Conservation (phyloP, 2,797 vertebrate genomes). For the Phalanger gymnotis region DNA sequence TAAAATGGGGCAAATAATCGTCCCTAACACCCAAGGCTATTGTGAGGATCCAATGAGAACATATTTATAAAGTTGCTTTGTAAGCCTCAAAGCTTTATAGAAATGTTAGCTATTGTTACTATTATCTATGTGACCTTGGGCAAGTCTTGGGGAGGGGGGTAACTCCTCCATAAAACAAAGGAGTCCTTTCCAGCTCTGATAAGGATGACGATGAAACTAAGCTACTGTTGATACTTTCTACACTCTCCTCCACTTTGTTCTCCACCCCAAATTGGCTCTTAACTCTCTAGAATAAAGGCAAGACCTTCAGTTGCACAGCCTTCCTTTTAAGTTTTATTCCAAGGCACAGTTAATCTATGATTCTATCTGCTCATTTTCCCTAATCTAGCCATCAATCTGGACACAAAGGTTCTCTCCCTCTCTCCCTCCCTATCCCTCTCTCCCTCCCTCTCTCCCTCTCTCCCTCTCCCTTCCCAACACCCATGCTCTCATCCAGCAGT, state of each 20-base stretch:
- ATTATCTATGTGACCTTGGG: neutral
- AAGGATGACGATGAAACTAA: neutral
- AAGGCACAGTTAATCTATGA: slow-evolving; percentile 28
- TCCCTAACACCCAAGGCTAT: neutral
- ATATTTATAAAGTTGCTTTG: neutral
- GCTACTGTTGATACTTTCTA: neutral
- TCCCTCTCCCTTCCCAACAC: no score
- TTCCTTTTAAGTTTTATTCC: slow-evolving; percentile 51
- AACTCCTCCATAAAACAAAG: neutral
- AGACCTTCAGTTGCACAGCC: slow-evolving; percentile 7
- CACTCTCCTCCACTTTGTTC: slow-evolving; percentile 15
- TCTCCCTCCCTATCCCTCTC: neutral
- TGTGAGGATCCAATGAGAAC: neutral
- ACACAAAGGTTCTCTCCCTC: neutral
- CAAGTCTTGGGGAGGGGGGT: no score
- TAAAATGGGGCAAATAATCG: neutral
- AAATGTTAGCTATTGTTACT: neutral
- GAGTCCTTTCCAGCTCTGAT: neutral
- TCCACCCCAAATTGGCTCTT: slow-evolving; percentile 20
- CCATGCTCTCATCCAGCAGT: no score
- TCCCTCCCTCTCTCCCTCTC: neutral
- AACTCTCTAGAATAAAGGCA: slow-evolving; percentile 28
- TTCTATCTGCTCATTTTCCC: slow-evolving; percentile 7
- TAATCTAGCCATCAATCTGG: slow-evolving; percentile 41
- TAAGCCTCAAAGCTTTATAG: neutral